These are phyloP conservation scores for Macrobrachium rosenbergii DNA, from an alignment of 1,140 invertebrate species.

Conservation along the genomic window DNA sequence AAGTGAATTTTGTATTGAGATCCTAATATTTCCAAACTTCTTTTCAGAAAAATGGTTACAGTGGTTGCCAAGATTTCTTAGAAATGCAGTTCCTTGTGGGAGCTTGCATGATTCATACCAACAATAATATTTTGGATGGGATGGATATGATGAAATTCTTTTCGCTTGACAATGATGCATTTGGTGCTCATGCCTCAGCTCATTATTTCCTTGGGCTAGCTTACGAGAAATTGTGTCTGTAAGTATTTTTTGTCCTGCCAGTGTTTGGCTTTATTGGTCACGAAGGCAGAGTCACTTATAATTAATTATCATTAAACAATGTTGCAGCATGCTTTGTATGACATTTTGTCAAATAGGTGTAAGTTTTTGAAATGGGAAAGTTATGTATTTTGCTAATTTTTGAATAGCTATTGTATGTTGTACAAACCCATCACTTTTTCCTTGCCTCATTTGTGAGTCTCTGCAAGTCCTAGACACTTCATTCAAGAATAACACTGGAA, in stretches of 20 bases:
- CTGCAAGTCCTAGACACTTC: no score
- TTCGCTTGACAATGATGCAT: not conserved
- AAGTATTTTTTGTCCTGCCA: not conserved
- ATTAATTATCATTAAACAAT: no score
- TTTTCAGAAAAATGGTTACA: not conserved
- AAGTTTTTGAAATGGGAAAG: no score
- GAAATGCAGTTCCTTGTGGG: conserved; percentile 23
- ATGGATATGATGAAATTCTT: conserved; percentile 34
- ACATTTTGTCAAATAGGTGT: no score
- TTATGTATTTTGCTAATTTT: no score
- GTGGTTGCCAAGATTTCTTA: not conserved
- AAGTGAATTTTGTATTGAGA: not conserved
- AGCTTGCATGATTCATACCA: conserved; percentile 6
- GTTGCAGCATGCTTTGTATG: no score
- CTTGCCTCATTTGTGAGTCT: no score
- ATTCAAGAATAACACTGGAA: no score
- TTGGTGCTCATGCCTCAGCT: not conserved
- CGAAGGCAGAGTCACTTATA: not conserved
- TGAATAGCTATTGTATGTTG: no score
- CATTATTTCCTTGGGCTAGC: conserved; percentile 16
- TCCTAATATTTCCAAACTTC: not conserved
- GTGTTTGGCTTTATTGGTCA: not conserved
- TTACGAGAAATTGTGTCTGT: conserved; percentile 30
- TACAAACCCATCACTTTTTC: no score
- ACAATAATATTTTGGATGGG: conserved; percentile 29